Evolutionary conservation across 2,113 vertebrate genomes (phyloP).

Genomic region (Xiphophorus maculatus): DNA sequence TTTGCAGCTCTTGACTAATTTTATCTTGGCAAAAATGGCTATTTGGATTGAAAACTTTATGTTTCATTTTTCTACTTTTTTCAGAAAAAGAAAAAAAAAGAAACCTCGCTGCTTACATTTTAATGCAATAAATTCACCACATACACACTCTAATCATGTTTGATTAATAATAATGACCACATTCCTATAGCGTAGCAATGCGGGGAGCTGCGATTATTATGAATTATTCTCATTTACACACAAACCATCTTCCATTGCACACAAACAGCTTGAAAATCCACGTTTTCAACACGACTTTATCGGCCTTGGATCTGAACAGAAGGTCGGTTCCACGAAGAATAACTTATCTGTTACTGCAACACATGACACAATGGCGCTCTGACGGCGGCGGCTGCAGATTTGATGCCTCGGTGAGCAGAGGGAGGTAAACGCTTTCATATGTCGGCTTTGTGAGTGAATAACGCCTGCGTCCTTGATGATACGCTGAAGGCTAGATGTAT

Average conservation of each 20-base stretch:
- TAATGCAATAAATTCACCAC: too few relatives aligned
- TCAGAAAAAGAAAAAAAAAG: too few relatives aligned
- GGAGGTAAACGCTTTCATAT: conserved; percentile 2
- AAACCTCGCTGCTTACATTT: too few relatives aligned
- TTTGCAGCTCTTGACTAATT: too few relatives aligned
- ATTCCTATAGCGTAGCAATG: background rate
- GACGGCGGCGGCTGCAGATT: background rate
- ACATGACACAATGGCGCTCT: background rate
- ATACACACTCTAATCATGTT: background rate
- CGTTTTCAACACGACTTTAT: conserved; percentile 24
- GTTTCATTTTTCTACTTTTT: too few relatives aligned
- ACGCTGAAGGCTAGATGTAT: conserved; percentile 4
- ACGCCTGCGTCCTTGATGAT: background rate
- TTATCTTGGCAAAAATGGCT: too few relatives aligned
- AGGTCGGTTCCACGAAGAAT: conserved; percentile 1
- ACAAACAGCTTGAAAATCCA: background rate
- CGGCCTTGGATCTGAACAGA: background rate
- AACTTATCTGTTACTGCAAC: background rate
- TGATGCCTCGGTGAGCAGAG: background rate
- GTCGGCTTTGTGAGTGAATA: conserved; percentile 5
- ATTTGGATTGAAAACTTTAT: too few relatives aligned
- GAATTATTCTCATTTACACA: background rate
- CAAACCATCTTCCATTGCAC: conserved; percentile 1
- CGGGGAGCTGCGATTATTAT: background rate
- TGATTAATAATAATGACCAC: background rate